phyloP scores from a whole-genome alignment of 2,113 vertebrate genomes.

The Cisticola juncidis region DNA sequence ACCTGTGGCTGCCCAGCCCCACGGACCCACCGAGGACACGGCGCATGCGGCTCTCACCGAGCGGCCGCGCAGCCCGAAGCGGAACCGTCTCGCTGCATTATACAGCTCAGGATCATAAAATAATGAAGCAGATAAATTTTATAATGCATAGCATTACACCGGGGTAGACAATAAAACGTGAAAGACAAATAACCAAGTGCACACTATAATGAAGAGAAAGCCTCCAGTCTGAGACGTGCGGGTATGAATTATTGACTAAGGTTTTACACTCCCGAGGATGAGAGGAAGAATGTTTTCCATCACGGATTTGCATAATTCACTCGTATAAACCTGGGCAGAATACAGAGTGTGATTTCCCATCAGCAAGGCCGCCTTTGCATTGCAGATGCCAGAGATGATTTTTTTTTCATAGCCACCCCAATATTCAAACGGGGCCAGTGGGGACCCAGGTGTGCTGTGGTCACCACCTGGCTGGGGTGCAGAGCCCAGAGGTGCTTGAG shows the following conservation, averaged over 20 bases:
- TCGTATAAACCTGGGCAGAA: slow-evolving; percentile 78
- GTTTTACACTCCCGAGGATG: slow-evolving; percentile 82
- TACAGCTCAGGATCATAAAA: slow-evolving; percentile 66
- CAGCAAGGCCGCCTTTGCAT: slow-evolving; percentile 44
- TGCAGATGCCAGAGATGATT: slow-evolving; percentile 30
- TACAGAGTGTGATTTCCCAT: slow-evolving; percentile 64
- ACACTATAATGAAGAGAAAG: slow-evolving; percentile 80
- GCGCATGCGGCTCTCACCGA: background rate
- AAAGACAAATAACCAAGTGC: slow-evolving; percentile 79
- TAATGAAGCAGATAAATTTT: slow-evolving; percentile 79
- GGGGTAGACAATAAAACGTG: slow-evolving; percentile 74
- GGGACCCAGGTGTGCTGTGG: accelerated
- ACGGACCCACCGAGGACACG: accelerated
- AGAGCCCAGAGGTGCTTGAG: background rate
- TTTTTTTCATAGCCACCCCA: background rate
- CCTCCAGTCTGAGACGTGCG: slow-evolving; percentile 73
- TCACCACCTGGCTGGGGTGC: accelerated
- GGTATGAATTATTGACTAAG: slow-evolving; percentile 84
- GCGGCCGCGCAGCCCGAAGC: background rate
- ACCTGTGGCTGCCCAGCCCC: background rate
- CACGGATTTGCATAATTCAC: slow-evolving; percentile 83
- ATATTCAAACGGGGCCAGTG: accelerated
- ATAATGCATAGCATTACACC: slow-evolving; percentile 77
- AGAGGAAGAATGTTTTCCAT: slow-evolving; percentile 81
- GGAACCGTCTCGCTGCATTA: slow-evolving; percentile 16